These are phyloP conservation scores for Echinometra lucunter DNA, from an alignment of 53 echinoderm and acorn worm genomes.

Conservation along the genomic window DNA sequence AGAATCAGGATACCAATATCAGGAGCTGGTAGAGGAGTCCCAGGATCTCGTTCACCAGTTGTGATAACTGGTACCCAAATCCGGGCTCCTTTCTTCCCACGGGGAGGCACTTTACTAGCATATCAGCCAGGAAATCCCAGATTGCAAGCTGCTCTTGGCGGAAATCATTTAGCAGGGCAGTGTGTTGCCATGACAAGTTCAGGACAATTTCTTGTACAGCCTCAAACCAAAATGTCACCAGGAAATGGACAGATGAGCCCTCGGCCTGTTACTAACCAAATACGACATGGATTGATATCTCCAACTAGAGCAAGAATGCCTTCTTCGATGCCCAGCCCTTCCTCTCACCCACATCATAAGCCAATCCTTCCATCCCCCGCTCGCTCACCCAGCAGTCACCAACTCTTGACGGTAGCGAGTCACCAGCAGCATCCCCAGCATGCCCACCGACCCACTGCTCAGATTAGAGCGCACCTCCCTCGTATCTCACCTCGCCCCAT, in stretches of 20 bases:
- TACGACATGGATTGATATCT: constrained; percentile 55
- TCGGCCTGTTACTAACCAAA: constrained; percentile 8
- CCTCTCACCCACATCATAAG: constrained; percentile 45
- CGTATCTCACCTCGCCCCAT: constrained; percentile 56
- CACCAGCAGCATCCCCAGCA: constrained; percentile 56
- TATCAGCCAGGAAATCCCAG: constrained; percentile 60
- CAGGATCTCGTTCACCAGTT: constrained; percentile 37
- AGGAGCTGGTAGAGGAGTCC: constrained; percentile 1
- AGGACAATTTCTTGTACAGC: constrained; percentile 56
- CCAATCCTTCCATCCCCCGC: constrained; percentile 52
- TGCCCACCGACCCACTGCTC: constrained; percentile 57
- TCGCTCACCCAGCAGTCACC: neutral
- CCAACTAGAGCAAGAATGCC: constrained; percentile 63
- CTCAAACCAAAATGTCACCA: constrained; percentile 42
- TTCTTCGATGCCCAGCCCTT: constrained; percentile 24
- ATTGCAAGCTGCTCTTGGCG: constrained; percentile 60
- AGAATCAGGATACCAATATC: constrained; percentile 44
- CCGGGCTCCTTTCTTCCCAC: constrained; percentile 51
- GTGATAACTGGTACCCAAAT: constrained; percentile 54
- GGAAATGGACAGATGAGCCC: constrained; percentile 66
- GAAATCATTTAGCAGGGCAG: constrained; percentile 22
- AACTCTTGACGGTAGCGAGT: constrained; percentile 36
- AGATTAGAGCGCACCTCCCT: constrained; percentile 63
- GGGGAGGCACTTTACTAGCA: constrained; percentile 29
- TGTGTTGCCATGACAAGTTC: constrained; percentile 57